Evolutionary conservation across 2,797 vertebrate genomes (phyloP).

Genomic region (Garrulus glandarius): DNA sequence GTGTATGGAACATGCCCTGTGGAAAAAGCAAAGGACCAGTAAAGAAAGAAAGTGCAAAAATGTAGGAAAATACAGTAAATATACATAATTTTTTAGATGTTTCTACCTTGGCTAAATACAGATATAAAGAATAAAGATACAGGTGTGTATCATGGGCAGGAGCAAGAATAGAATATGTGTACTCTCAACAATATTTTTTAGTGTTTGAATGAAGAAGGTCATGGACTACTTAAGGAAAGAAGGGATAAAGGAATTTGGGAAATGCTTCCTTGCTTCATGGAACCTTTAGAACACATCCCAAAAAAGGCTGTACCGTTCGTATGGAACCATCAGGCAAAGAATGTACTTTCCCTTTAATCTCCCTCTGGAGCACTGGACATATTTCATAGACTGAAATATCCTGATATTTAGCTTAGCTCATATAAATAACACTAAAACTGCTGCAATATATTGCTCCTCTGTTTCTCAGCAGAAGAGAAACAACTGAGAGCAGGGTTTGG

Average conservation of each 20-base stretch:
- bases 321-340: background rate
- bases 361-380: background rate
- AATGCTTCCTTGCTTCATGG: background rate
- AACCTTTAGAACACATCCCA: background rate
- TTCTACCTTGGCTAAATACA: background rate
- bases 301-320: background rate
- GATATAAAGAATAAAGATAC: background rate
- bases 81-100: background rate
- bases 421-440: background rate
- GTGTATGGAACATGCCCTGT: background rate
- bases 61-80: background rate
- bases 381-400: background rate
- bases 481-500: background rate
- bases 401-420: background rate
- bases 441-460: background rate
- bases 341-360: background rate
- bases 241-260: background rate
- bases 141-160: background rate
- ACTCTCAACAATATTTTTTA: background rate
- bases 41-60: background rate
- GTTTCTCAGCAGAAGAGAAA: background rate
- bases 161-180: accelerated
- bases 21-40: background rate
- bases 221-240: background rate
- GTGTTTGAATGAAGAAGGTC: background rate